These are phyloP conservation scores for Pristionchus maxplancki DNA, from an alignment of 2,888 invertebrate species.

Conservation along the genomic window DNA sequence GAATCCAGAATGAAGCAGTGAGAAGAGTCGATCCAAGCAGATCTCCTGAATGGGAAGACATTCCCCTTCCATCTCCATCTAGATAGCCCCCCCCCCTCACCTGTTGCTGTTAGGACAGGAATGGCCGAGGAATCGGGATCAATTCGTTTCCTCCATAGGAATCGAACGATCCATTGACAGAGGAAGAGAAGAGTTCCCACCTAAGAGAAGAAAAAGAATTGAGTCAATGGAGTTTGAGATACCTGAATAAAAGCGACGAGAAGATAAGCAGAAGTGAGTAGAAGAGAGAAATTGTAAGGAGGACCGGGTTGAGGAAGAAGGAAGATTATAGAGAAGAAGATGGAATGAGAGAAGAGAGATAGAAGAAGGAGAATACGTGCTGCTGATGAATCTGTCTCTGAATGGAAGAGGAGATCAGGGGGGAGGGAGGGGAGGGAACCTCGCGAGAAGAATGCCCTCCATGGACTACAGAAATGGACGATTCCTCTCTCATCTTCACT, in stretches of 20 bases:
- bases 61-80: too few relatives aligned
- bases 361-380: constrained; percentile 66
- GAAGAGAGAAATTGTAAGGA: constrained; percentile 56
- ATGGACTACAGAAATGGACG: constrained; percentile 39
- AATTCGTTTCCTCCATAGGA: constrained; percentile 68
- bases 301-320: constrained; percentile 54
- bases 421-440: background rate
- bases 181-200: constrained; percentile 70
- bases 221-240: background rate
- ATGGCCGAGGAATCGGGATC: constrained; percentile 75
- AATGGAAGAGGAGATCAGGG: constrained; percentile 11
- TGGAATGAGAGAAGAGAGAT: constrained; percentile 66
- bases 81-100: constrained; percentile 44
- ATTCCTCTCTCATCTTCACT: constrained; percentile 52
- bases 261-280: constrained; percentile 60
- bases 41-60: constrained; percentile 17
- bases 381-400: constrained; percentile 69
- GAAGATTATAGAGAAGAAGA: constrained; percentile 69
- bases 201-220: constrained; percentile 55
- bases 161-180: constrained; percentile 69
- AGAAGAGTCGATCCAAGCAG: constrained; percentile 45
- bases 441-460: constrained; percentile 53
- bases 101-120: constrained; percentile 72
- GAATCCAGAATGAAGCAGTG: constrained; percentile 14
- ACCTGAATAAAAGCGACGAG: constrained; percentile 64